phyloP scores from a whole-genome alignment of 1,140 invertebrate species.

The Drosophila pseudoananassae region DNA sequence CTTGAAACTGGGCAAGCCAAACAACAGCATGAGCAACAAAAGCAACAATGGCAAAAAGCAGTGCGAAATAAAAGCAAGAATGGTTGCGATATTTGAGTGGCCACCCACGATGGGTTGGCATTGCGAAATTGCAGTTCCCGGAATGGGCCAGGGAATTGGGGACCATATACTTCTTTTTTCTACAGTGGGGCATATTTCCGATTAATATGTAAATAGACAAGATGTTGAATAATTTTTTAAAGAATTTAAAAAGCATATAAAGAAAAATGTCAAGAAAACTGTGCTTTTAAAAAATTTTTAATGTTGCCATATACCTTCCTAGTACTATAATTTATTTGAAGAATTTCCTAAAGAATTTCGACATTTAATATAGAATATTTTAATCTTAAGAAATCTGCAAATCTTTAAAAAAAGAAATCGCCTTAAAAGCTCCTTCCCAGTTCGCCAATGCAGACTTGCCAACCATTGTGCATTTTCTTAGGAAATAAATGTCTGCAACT shows the following conservation, averaged over 20 bases:
- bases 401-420: background rate
- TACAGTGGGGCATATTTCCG: background rate
- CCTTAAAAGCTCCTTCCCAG: background rate
- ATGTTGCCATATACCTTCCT: too few species aligned
- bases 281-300: too few species aligned
- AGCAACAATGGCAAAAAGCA: conserved; percentile 17
- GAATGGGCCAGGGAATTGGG: conserved; percentile 25
- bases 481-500: conserved; percentile 21
- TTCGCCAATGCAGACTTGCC: background rate
- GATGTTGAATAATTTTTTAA: too few species aligned
- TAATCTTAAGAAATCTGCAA: too few species aligned
- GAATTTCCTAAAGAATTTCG: background rate
- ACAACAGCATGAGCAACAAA: conserved; percentile 32
- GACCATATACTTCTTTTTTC: background rate
- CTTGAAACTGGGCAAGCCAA: conserved; percentile 70
- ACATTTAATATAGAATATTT: too few species aligned
- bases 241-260: too few species aligned
- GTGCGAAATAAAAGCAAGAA: conserved; percentile 34
- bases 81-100: conserved; percentile 17
- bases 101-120: conserved; percentile 41
- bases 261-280: too few species aligned
- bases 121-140: conserved; percentile 30
- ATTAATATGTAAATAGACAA: background rate
- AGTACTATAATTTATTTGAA: background rate
- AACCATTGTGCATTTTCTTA: conserved; percentile 17